These are phyloP conservation scores for Mantis religiosa DNA, from an alignment of 2,888 invertebrate species.

Conservation along the genomic window DNA sequence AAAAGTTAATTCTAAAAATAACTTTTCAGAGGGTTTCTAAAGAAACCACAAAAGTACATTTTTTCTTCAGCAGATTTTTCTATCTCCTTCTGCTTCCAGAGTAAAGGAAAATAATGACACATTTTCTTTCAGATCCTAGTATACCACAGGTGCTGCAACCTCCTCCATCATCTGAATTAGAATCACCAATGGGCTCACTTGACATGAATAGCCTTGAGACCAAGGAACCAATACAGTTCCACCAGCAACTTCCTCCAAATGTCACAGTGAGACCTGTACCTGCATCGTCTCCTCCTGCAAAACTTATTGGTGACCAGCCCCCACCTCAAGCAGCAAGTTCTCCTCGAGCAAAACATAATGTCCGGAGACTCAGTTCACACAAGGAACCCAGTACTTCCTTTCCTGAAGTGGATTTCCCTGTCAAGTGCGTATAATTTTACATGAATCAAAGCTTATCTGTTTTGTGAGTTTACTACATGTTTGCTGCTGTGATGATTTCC, in stretches of 20 bases:
- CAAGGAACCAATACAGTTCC: background rate
- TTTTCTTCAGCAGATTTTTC: background rate
- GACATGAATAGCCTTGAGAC: background rate
- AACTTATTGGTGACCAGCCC: background rate
- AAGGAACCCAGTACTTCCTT: constrained; percentile 15
- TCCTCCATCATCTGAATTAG: constrained; percentile 36
- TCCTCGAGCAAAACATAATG: background rate
- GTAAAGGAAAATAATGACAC: background rate
- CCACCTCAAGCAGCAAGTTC: background rate
- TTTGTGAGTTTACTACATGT: no score
- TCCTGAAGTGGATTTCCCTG: constrained; percentile 34
- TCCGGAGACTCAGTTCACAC: constrained; percentile 16
- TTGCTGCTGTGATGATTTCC: no score
- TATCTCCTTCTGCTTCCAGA: background rate
- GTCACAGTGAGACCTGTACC: background rate
- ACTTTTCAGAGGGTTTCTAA: no score
- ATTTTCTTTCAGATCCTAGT: constrained; percentile 45
- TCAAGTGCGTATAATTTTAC: constrained; percentile 31
- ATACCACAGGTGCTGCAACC: constrained; percentile 50
- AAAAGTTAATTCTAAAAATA: no score
- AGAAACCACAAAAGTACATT: background rate
- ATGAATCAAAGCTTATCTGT: no score
- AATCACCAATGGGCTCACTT: background rate
- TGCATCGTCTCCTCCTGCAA: background rate
- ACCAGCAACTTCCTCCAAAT: background rate